Base-by-base conservation (phyloP, 2,888 invertebrate genomes). In the Polymixis lichenea region DNA sequence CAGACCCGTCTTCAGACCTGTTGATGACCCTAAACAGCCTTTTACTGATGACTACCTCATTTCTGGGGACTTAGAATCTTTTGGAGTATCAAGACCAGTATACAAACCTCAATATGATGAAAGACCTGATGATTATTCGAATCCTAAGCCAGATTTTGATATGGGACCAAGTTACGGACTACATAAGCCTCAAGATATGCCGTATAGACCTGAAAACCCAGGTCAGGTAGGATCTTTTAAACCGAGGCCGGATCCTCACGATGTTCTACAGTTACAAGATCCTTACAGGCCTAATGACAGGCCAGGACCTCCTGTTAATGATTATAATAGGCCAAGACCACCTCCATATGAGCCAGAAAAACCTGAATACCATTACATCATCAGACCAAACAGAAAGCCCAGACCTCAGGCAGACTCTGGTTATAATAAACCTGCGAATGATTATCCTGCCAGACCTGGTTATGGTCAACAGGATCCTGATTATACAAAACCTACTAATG, bases 1-100 rank as follows among this genome's bases (percentile, higher is more conserved):
- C 53, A 89, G 94, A 75, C 96, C 96, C 3, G 91, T 95, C 8
- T 93, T 94, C 78, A 88, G 95, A 72, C 96, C 96, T 2, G 93
- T 91, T 5, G 91, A 90, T 5, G 95, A 85, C 3, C 78, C 95
- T 1, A 95, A 93, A 81, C 89, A 91, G 71, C 95, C 95, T 0
- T 78, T 93, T 17, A 78, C 89, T 13, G 94, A 94, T 74, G 93
- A 93, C n/a, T 91, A 90, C 66, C 72, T 90, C 28, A 86, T 91
- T 22, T 89, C 89, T 38, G 92, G 93, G 46, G 89, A 93, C 32
- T 75, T 92, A 25, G 82, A 86, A 53, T 78, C 89, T 9, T 86
- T 90, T 61, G 92, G 87, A 6, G 83, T 85, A 9, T 13, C 78
- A 13, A 87, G 90, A 77, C 93, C 93, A 17, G 86, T 83, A 1